Conservation (phyloP, 2,888 invertebrate genomes). For the Scelioninae gen. 1 region DNA sequence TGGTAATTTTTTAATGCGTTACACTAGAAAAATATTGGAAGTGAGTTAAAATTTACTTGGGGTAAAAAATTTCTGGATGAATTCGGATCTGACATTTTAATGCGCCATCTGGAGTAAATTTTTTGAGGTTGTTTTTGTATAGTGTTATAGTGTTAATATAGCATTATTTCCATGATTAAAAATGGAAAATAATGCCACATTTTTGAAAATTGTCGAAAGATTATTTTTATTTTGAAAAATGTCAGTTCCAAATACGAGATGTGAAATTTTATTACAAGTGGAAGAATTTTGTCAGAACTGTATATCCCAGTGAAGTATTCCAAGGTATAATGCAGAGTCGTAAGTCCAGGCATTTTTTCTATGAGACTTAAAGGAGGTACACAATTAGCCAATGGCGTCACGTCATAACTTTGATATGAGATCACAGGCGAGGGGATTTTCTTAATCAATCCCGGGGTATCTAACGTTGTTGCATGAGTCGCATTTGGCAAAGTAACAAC, state of each 20-base stretch:
- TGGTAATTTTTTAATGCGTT: constrained; percentile 84
- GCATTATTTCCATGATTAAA: too few species aligned
- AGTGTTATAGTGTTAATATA: too few species aligned
- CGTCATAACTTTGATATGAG: constrained; percentile 82
- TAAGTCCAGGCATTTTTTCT: constrained; percentile 80
- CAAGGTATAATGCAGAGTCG: constrained; percentile 83
- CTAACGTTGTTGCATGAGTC: constrained; percentile 79
- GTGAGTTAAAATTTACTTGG: not conserved
- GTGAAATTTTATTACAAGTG: constrained; percentile 19
- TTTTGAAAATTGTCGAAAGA: too few species aligned
- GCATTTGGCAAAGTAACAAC: constrained; percentile 88
- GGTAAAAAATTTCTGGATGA: too few species aligned
- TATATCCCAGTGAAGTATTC: constrained; percentile 84
- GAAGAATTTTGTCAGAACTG: constrained; percentile 56
- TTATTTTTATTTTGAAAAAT: too few species aligned
- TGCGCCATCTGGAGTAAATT: too few species aligned
- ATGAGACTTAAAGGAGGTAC: constrained; percentile 79
- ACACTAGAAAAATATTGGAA: constrained; percentile 78
- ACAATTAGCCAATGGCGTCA: constrained; percentile 79
- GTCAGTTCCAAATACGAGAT: not conserved
- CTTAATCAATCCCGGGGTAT: constrained; percentile 83
- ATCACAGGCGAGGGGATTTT: constrained; percentile 83
- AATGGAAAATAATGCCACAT: too few species aligned
- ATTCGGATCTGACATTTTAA: not conserved
- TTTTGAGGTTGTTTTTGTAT: too few species aligned